Conservation (phyloP, 2,113 vertebrate genomes). For the Chinchilla lanigera region DNA sequence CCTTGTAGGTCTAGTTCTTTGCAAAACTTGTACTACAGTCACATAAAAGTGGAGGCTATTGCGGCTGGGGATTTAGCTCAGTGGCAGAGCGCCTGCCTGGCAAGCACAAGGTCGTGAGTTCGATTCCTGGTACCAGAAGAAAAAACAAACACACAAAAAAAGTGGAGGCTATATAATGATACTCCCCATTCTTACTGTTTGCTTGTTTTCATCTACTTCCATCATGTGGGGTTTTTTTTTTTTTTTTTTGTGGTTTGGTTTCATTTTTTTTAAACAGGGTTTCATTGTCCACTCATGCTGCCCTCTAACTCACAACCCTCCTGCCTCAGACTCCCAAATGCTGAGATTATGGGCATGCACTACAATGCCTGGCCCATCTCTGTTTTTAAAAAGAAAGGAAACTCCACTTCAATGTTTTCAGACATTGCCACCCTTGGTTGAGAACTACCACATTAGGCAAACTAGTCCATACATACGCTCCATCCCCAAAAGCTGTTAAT, state of each 20-base stretch:
- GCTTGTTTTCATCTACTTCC: not conserved
- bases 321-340: not conserved
- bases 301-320: not conserved
- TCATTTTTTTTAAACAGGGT: not conserved
- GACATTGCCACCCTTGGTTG: not conserved
- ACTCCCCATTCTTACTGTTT: not conserved
- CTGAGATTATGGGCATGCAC: not conserved
- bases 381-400: slow-evolving; percentile 37
- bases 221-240: accelerated
- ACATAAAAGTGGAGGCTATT: not conserved
- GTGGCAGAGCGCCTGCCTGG: too few relatives aligned
- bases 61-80: too few relatives aligned
- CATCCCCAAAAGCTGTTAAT: too few relatives aligned
- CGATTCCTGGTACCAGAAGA: too few relatives aligned
- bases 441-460: not conserved
- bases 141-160: too few relatives aligned
- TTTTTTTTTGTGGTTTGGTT: not conserved
- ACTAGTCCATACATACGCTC: accelerated
- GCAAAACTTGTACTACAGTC: not conserved
- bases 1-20: not conserved
- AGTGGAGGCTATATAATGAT: not conserved
- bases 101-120: too few relatives aligned
- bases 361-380: not conserved
- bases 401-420: not conserved
- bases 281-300: not conserved